Base-by-base conservation (phyloP, 2,113 vertebrate genomes). In the Tamias sibiricus region DNA sequence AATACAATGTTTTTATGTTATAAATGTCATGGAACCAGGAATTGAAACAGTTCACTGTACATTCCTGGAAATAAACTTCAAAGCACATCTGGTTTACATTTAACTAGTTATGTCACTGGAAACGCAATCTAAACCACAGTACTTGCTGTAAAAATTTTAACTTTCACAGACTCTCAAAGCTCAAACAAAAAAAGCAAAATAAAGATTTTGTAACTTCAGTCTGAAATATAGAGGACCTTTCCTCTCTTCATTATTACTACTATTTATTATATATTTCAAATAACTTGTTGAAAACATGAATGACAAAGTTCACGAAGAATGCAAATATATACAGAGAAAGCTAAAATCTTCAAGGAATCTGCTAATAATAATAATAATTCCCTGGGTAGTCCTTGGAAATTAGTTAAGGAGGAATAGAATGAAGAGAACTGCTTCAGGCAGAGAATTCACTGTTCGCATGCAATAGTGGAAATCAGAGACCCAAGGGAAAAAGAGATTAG, bases 21-120 rank as follows among this genome's bases (percentile, higher is more conserved):
- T 95, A 97, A 97, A 97, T 90, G 75, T 98, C 97, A 95, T 85
- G 97, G 95, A 96, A 98, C 90, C 64, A 98, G 97, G 97, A 98
- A 97, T 20, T 98, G 90, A 98, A 98, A 97, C 92, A 98, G 97
- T 96, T 88, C 86, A 76, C 96, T 98, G 96, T 97, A 98, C 95
- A 97, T 98, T 98, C 97, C 98, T 98, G 97, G 95, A 99, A 98
- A 97, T 97, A 87, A 96, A 98, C 98, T 98, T 98, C 98, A 98
- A 98, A 98, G 98, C 87, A 98, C 98, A 99, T 98, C 98, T 99
- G 98, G 97, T 97, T 98, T 98, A 98, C 75, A 95, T 98, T 98
- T 98, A 97, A 98, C 95, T 97, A 98, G 95, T 98, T 98, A 97
- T 98, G 97, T 98, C 98, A 98, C 88, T 98, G 97, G 98, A 97